Evolutionary conservation across 2,113 vertebrate genomes (phyloP), one percentile per base, ranked within the genome.

Genomic region (Colinus virginianus): DNA sequence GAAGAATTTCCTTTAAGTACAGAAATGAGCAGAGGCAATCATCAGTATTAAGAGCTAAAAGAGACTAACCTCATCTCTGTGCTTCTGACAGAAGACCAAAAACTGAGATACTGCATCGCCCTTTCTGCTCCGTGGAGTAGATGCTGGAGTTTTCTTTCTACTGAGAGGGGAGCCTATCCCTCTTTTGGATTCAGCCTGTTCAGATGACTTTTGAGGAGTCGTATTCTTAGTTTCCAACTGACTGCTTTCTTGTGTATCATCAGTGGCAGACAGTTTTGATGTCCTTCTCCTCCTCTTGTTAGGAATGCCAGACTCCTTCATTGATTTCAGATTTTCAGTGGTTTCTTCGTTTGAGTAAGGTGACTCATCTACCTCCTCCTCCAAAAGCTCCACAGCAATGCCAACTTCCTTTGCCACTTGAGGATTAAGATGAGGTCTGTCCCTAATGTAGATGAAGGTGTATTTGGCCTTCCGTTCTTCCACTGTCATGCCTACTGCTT

Each of bases 391-490:
- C 69, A 97, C 97, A 66, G 97, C 97, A 79, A 98, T 40, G 42
- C 98, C 97, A 19, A 97, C 97, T 93, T 98, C 98, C 90, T 95
- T 95, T 61, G 98, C 97, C 51, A 99, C 98, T 21, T 90, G 96
- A 61, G 98, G 98, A 87, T 98, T 99, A 32, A 99, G 98, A 11
- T 97, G 98, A 56, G 99, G 98, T 71, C 98, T 98, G 51, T 97
- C 98, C 8, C 98, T 98, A 30, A 98, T 96, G 8, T 99, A 99
- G 67, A 98, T 92, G 90, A 99, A 99, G 19, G 97, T 98, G 87
- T 98, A 99, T 94, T 98, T 99, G 70, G 97, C 97, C 84, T 98
- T 97, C 68, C 99, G 98, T 21, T 99, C 98, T 30, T 99, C 98
- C 53, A 95, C 75, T 0, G 98, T 81, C 98, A 99, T 98, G 96